phyloP scores from a whole-genome alignment of 2,888 invertebrate species.

The Lamproptera curius region DNA sequence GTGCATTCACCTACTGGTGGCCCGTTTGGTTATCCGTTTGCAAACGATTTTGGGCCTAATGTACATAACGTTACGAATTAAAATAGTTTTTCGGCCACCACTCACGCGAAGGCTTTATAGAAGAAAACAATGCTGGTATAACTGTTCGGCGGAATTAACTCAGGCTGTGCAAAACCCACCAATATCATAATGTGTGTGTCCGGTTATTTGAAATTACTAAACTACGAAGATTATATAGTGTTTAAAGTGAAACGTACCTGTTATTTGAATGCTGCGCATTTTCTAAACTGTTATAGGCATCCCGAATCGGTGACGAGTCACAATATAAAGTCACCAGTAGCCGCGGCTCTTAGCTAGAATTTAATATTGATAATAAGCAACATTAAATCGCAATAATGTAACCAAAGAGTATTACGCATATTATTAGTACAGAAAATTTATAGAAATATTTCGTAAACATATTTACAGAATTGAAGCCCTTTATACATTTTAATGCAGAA shows the following conservation, averaged over 20 bases:
- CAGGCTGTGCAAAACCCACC: neutral
- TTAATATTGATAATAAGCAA: conserved; percentile 5
- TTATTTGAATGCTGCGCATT: neutral
- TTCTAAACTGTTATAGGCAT: conserved; percentile 2
- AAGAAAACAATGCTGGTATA: neutral
- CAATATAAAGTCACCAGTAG: conserved; percentile 17
- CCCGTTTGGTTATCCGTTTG: conserved; percentile 1
- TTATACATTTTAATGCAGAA: conserved; percentile 8
- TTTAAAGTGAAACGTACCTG: neutral
- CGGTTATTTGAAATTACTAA: neutral
- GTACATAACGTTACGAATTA: neutral
- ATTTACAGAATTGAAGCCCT: conserved; percentile 5
- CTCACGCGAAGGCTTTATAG: neutral
- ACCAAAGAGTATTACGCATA: conserved; percentile 1
- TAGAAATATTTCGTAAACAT: conserved; percentile 6
- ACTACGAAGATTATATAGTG: neutral
- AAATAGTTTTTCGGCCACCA: neutral
- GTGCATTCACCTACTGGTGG: conserved; percentile 11
- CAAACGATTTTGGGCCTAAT: conserved; percentile 13
- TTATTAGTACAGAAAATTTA: conserved; percentile 2
- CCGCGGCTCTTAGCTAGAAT: conserved; percentile 11
- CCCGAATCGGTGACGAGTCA: conserved; percentile 2
- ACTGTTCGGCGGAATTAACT: neutral
- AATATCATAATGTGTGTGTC: neutral
- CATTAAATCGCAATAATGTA: conserved; percentile 3